Evolutionary conservation across 1,140 invertebrate genomes (phyloP).

Genomic region (Mylabris phalerata): DNA sequence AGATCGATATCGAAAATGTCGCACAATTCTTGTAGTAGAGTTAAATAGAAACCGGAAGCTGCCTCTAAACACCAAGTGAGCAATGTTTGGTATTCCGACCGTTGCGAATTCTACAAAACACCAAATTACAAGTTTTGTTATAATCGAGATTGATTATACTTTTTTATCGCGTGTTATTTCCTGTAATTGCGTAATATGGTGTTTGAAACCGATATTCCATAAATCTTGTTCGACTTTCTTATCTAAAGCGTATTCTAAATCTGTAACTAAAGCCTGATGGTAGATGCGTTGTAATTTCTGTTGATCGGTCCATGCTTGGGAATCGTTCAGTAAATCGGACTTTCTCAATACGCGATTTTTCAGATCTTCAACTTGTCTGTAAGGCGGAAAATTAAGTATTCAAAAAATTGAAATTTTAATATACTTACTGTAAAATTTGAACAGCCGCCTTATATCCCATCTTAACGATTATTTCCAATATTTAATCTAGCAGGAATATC

Average conservation of each 20-base stretch:
- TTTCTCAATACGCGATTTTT: constrained; percentile 60
- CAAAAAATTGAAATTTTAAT: constrained; percentile 3
- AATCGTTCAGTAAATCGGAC: constrained; percentile 55
- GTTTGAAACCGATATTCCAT: constrained; percentile 85
- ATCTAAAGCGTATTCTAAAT: constrained; percentile 81
- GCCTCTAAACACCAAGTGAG: constrained; percentile 72
- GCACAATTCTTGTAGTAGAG: constrained; percentile 74
- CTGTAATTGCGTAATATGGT: constrained; percentile 74
- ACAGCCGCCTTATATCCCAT: constrained; percentile 66
- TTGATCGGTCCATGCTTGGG: constrained; percentile 55
- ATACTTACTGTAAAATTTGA: constrained; percentile 59
- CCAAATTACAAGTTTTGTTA: constrained; percentile 13
- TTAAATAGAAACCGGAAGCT: constrained; percentile 78
- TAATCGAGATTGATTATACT: constrained; percentile 40
- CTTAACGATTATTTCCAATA: not conserved
- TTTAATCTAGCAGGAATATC: too few relatives aligned
- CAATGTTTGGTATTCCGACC: constrained; percentile 65
- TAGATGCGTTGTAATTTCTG: constrained; percentile 67
- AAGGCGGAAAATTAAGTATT: constrained; percentile 26
- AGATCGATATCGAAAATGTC: constrained; percentile 73
- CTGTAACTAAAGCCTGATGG: constrained; percentile 70
- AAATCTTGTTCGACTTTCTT: constrained; percentile 84
- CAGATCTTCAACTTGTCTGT: constrained; percentile 62
- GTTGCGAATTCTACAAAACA: constrained; percentile 55
- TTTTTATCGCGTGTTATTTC: constrained; percentile 69